Evolutionary conservation across 2,113 vertebrate genomes (phyloP).

Genomic region (Callorhinus ursinus): DNA sequence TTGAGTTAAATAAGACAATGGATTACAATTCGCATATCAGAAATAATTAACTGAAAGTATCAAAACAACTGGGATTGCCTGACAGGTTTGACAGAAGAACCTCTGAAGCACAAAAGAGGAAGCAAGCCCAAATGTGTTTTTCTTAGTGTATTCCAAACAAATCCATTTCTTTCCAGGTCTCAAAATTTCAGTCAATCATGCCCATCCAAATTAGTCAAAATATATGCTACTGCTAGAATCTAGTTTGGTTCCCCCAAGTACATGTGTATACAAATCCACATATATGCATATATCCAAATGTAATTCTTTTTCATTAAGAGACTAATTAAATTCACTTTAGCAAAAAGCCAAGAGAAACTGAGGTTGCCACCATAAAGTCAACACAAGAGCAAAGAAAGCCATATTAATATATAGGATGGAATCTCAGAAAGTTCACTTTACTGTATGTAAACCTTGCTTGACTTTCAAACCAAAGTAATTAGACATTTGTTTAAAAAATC

Average conservation of each 20-base stretch:
- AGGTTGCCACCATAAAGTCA: background rate
- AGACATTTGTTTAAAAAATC: background rate
- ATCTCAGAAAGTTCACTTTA: background rate
- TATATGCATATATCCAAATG: background rate
- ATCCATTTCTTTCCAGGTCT: background rate
- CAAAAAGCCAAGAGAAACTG: background rate
- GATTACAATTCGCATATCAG: background rate
- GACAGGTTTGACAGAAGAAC: background rate
- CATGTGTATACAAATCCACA: background rate
- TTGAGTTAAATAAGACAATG: background rate
- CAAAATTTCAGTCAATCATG: background rate
- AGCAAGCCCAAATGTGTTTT: background rate
- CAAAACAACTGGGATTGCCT: background rate
- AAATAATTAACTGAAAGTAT: conserved; percentile 3
- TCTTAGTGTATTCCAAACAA: conserved; percentile 3
- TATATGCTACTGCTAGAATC: background rate
- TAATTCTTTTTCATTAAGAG: conserved; percentile 14
- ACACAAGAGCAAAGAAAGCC: background rate
- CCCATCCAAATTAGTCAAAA: conserved; percentile 9
- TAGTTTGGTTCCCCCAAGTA: background rate
- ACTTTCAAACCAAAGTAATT: background rate
- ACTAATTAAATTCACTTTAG: background rate
- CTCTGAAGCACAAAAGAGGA: background rate
- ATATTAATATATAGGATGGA: background rate
- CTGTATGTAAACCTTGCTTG: background rate